Conservation (phyloP, 2,113 vertebrate species). For the Vulpes lagopus region DNA sequence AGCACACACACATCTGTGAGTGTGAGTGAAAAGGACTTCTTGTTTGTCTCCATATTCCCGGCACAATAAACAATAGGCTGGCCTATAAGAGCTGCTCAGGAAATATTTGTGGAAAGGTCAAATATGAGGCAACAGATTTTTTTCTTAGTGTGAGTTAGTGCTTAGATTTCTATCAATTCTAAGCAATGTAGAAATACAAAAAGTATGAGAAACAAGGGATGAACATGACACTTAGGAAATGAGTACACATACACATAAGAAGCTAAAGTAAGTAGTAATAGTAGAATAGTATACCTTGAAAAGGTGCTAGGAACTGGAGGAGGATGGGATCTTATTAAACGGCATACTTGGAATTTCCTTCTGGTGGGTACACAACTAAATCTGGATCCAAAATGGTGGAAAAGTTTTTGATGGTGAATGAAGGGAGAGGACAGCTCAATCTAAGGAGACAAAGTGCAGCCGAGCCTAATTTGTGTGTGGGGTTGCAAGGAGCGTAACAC, state of each 20-base stretch:
- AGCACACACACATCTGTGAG: background rate
- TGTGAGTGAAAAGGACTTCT: background rate
- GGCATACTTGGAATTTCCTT: background rate
- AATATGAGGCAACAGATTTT: background rate
- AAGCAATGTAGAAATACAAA: background rate
- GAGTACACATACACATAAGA: background rate
- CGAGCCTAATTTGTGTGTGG: background rate
- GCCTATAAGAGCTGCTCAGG: background rate
- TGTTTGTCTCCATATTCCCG: background rate
- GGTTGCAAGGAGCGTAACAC: background rate
- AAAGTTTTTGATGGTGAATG: background rate
- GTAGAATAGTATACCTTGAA: background rate
- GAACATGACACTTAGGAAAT: background rate
- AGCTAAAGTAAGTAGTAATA: background rate
- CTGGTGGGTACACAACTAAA: background rate
- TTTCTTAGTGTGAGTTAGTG: background rate
- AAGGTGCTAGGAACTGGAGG: background rate
- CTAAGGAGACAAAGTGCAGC: background rate
- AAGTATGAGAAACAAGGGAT: background rate
- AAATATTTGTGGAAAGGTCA: background rate
- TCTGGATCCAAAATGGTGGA: background rate
- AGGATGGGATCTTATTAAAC: background rate
- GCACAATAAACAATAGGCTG: background rate
- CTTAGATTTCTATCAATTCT: background rate
- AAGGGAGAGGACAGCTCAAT: background rate